Evolutionary conservation across 2,797 vertebrate genomes (phyloP).

Genomic region (Hoplostethus atlanticus): DNA sequence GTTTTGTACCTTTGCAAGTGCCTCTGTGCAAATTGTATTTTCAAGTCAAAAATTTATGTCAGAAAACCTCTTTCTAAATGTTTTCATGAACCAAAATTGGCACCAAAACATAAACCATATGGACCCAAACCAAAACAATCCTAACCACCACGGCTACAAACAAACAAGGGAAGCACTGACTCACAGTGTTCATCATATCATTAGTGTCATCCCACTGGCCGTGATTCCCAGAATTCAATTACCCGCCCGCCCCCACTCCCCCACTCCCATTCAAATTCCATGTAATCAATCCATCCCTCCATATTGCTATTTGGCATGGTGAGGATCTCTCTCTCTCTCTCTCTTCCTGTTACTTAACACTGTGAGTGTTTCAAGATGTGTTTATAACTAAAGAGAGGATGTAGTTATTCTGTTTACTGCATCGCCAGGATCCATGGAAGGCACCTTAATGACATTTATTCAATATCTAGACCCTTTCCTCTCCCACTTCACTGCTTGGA

Average conservation of each 20-base stretch:
- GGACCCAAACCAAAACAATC: too few relatives aligned
- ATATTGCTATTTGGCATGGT: not conserved
- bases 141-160: too few relatives aligned
- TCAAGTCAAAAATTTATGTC: not conserved
- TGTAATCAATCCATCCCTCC: not conserved
- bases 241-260: too few relatives aligned
- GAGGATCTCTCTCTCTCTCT: not conserved
- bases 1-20: constrained; percentile 14
- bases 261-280: too few relatives aligned
- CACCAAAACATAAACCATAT: too few relatives aligned
- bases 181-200: too few relatives aligned
- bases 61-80: not conserved
- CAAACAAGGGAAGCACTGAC: too few relatives aligned
- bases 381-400: constrained; percentile 16
- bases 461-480: constrained; percentile 22
- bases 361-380: constrained; percentile 1
- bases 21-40: not conserved
- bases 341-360: constrained; percentile 13
- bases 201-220: too few relatives aligned
- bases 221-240: too few relatives aligned
- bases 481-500: constrained; percentile 34
- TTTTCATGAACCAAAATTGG: not conserved
- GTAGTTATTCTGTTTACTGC: constrained; percentile 30
- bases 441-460: constrained; percentile 49
- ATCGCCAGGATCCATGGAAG: constrained; percentile 42